Evolutionary conservation across 2,888 invertebrate species (phyloP).

Genomic region (Halocaridina rubra): DNA sequence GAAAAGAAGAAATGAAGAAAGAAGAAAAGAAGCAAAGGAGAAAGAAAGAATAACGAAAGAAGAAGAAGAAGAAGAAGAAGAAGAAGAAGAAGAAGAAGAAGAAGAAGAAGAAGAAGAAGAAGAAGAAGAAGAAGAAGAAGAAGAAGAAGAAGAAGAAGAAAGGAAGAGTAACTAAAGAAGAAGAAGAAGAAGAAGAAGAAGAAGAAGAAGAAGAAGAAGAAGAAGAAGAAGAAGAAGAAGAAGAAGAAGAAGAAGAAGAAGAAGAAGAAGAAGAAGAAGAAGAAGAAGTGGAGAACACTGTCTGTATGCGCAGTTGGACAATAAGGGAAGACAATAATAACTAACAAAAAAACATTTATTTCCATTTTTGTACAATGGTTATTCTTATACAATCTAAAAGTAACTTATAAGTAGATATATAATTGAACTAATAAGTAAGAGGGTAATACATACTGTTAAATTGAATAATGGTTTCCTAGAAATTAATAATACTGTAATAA

Average conservation of each 20-base stretch:
- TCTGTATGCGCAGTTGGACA: too few species aligned
- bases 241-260: neutral
- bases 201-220: neutral
- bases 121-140: neutral
- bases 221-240: neutral
- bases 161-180: neutral
- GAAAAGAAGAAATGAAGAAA: too few species aligned
- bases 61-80: neutral
- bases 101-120: neutral
- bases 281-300: neutral
- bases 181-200: neutral
- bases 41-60: neutral
- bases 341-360: too few species aligned
- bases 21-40: too few species aligned
- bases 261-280: neutral
- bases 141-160: neutral
- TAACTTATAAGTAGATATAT: too few species aligned
- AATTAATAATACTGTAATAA: too few species aligned
- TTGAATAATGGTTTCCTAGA: too few species aligned
- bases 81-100: neutral
- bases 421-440: too few species aligned
- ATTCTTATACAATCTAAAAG: too few species aligned
- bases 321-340: too few species aligned
- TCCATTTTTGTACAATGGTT: too few species aligned
- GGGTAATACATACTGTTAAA: too few species aligned